Evolutionary conservation across 2,888 invertebrate genomes (phyloP).

Genomic region (Hofmannophila pseudospretella): DNA sequence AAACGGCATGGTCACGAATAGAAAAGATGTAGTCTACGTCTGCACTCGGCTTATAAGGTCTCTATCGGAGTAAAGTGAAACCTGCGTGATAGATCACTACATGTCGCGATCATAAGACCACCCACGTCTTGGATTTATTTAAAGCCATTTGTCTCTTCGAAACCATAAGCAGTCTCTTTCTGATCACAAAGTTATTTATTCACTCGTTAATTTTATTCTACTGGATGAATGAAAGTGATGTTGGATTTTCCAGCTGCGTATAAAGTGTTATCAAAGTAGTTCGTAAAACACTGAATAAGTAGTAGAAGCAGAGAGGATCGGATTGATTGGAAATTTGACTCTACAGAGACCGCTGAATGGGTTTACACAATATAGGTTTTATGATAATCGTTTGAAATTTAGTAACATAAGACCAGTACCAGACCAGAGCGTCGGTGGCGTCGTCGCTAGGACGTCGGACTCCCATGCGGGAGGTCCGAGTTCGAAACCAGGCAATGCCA

Average conservation of each 20-base stretch:
- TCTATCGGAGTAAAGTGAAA: constrained; percentile 47
- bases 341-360: background rate
- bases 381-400: background rate
- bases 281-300: background rate
- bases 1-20: constrained; percentile 26
- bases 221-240: background rate
- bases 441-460: too few species aligned
- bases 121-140: constrained; percentile 34
- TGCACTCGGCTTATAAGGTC: constrained; percentile 13
- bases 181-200: background rate
- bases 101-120: constrained; percentile 45
- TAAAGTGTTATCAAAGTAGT: background rate
- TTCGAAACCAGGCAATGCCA: too few species aligned
- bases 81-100: constrained; percentile 51
- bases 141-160: constrained; percentile 52
- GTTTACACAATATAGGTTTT: too few species aligned
- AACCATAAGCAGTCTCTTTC: constrained; percentile 11
- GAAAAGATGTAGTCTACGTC: constrained; percentile 14
- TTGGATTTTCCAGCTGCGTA: background rate
- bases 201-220: background rate
- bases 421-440: too few species aligned
- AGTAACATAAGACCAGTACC: too few species aligned
- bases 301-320: background rate
- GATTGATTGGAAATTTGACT: background rate
- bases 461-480: too few species aligned